A percentile compares a stretch with the other conserved stretches of the same genome.
Evolutionary conservation across 2,113 vertebrate species (phyloP).

Genomic region (Zingel zingel): DNA sequence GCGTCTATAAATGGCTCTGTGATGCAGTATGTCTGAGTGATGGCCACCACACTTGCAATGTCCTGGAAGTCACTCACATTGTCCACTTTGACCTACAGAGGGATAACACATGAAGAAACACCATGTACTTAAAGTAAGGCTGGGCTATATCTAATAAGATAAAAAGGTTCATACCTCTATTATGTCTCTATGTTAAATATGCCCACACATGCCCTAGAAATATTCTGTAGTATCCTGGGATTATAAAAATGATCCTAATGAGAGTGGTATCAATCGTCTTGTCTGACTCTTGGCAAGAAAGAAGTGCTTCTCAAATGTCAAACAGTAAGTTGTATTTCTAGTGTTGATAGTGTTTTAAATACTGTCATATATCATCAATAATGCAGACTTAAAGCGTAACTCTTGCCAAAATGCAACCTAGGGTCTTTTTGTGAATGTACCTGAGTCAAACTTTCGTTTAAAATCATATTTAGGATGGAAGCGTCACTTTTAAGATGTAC

Average conservation of each 20-base stretch:
- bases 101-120: conserved; percentile 21
- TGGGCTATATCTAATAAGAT: neutral
- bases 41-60: conserved; percentile 98
- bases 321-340: neutral
- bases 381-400: neutral
- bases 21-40: conserved; percentile 98
- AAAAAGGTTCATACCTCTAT: neutral
- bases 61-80: conserved; percentile 99
- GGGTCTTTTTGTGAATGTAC: too few relatives aligned
- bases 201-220: too few relatives aligned
- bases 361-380: neutral
- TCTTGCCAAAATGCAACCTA: too few relatives aligned
- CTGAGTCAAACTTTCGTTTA: too few relatives aligned
- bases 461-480: too few relatives aligned
- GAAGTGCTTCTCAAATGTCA: too few relatives aligned
- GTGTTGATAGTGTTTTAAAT: neutral
- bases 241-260: too few relatives aligned
- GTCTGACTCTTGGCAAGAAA: too few relatives aligned
- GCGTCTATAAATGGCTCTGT: conserved; percentile 97
- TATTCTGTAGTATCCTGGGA: too few relatives aligned
- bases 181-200: neutral
- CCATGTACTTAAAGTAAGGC: neutral
- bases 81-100: conserved; percentile 94
- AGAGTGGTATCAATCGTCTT: too few relatives aligned
- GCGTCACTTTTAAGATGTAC: too few relatives aligned